phyloP scores from a whole-genome alignment of 2,888 invertebrate species.

The Torymus tubicola region DNA sequence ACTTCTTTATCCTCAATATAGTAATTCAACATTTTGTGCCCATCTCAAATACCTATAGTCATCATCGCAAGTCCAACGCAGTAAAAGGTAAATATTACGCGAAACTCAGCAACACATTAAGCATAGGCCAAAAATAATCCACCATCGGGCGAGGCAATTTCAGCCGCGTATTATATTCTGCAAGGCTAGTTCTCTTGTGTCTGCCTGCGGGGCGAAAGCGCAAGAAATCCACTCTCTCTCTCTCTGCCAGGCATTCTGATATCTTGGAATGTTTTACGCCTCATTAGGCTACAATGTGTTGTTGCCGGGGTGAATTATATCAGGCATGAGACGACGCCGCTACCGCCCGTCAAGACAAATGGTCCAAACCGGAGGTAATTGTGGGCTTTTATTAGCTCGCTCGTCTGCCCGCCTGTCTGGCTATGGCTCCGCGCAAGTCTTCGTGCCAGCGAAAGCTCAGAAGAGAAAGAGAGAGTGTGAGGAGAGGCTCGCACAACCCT shows the following conservation, averaged over 20 bases:
- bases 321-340: slow-evolving; percentile 73
- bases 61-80: too few species aligned
- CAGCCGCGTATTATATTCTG: too few species aligned
- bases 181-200: too few species aligned
- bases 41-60: too few species aligned
- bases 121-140: too few species aligned
- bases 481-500: slow-evolving; percentile 59
- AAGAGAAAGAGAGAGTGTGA: slow-evolving; percentile 11
- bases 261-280: slow-evolving; percentile 76
- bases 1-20: too few species aligned
- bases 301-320: slow-evolving; percentile 76
- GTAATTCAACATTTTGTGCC: too few species aligned
- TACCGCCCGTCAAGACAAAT: slow-evolving; percentile 75
- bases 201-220: not conserved
- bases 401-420: not conserved
- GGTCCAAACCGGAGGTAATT: slow-evolving; percentile 76
- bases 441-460: slow-evolving; percentile 54
- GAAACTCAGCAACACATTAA: too few species aligned
- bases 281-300: slow-evolving; percentile 77
- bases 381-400: slow-evolving; percentile 75
- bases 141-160: too few species aligned
- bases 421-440: slow-evolving; percentile 41
- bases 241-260: slow-evolving; percentile 70
- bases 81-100: too few species aligned
- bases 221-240: slow-evolving; percentile 45